Evolutionary conservation across 2,113 vertebrate species (phyloP), one percentile per base, ranked within the genome.

Genomic region (Pao palembangensis): DNA sequence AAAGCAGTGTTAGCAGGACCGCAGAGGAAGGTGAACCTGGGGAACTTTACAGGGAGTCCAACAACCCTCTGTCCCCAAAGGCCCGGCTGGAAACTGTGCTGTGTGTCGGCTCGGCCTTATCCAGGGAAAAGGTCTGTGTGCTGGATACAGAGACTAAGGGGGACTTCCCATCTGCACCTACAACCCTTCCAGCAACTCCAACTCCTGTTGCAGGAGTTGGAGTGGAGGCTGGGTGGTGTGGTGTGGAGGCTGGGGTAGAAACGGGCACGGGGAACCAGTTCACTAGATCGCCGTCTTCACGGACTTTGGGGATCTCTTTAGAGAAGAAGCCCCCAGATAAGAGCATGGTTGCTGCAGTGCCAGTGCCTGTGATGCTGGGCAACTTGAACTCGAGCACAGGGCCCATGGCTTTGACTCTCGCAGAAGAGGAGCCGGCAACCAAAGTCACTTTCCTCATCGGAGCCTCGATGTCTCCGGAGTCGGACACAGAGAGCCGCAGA

Each of bases 381-480:
- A n/a, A n/a, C n/a, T n/a, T n/a, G 25, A 82, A 28, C 59, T 0
- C 41, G 0, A 2, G n/a, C 49, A 51, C 46, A 0, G 67, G 78
- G 44, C 80, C 78, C 23, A 81, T 85, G 75, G 49, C 64, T 52
- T 58, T 83, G 61, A 61, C 28, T 14, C 28, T 69, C 10, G 28
- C 71, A 21, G 81, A 79, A 14, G 87, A 87, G 0, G 90, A 92
- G 65, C 86, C 88, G 4, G 88, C 93, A 41, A 86, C 91, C 17
- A 99, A 96, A 81, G 98, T 99, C 79, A 98, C 93, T 42, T 99
- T 99, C 83, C 93, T 96, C 68, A 99, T 99, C 12, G 98, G 98
- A 2, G 95, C 96, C 76, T 98, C 97, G 16, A 94, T 98, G 94
- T 99, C 96, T 1, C 98, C 98, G 0, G 98, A 99, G 23, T 98